Percentiles rank a stretch among this genome's conserved stretches.
Conservation (phyloP, 2,888 invertebrate genomes). For the Patella ulyssiponensis region DNA sequence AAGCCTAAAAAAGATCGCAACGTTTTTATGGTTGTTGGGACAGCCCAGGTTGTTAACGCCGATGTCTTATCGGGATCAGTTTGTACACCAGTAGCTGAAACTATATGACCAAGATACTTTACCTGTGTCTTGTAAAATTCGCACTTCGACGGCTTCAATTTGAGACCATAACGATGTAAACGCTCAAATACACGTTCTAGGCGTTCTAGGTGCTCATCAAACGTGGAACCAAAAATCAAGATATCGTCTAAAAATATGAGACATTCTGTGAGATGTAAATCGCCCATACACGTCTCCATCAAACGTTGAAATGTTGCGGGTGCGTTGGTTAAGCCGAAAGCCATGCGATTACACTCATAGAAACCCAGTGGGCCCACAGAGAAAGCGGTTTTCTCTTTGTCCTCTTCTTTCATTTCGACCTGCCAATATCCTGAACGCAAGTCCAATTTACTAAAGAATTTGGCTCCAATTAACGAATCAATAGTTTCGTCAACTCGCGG, state of each 20-base stretch:
- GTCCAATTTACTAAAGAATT: conserved; percentile 31
- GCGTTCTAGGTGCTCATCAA: conserved; percentile 33
- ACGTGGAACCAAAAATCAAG: conserved; percentile 34
- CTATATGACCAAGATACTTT: conserved; percentile 37
- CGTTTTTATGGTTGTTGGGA: conserved; percentile 22
- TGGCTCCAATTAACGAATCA: conserved; percentile 30
- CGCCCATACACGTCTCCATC: conserved; percentile 35
- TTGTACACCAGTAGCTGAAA: conserved; percentile 13
- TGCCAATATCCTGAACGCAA: conserved; percentile 34
- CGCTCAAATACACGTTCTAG: conserved; percentile 30
- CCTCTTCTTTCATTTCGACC: conserved; percentile 35
- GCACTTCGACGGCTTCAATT: conserved; percentile 33
- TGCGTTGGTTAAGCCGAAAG: conserved; percentile 35
- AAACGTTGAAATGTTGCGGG: conserved; percentile 36
- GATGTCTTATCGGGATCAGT: conserved; percentile 12
- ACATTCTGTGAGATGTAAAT: conserved; percentile 34
- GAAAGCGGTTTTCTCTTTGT: conserved; percentile 39
- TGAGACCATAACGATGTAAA: conserved; percentile 25
- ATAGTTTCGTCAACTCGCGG: conserved; percentile 43
- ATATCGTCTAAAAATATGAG: conserved; percentile 43
- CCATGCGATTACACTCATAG: conserved; percentile 35
- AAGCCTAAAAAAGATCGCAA: conserved; percentile 21
- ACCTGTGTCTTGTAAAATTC: conserved; percentile 27
- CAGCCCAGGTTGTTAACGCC: conserved; percentile 21
- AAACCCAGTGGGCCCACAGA: conserved; percentile 37